Percentiles rank a stretch among this genome's conserved stretches.
Evolutionary conservation across 2,888 invertebrate species (phyloP).

Genomic region (Cryptophagus acutangulus): DNA sequence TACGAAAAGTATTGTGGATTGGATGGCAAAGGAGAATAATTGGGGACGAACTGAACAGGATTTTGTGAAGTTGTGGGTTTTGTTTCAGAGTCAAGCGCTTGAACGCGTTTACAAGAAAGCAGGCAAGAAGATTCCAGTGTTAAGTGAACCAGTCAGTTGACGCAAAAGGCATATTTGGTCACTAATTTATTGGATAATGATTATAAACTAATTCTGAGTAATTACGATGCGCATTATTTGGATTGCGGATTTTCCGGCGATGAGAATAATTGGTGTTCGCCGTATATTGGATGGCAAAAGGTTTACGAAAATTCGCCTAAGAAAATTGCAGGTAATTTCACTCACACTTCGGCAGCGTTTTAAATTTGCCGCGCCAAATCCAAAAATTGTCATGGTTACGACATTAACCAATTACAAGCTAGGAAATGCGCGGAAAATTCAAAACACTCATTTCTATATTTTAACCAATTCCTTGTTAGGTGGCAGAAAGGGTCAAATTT

Average conservation of each 20-base stretch:
- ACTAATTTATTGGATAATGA: slow-evolving; percentile 64
- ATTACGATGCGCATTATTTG: slow-evolving; percentile 80
- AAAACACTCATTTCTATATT: no score
- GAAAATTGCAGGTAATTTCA: slow-evolving; percentile 52
- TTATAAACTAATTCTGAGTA: slow-evolving; percentile 74
- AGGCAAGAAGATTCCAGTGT: slow-evolving; percentile 56
- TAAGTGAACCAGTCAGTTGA: slow-evolving; percentile 78
- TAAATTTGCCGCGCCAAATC: no score
- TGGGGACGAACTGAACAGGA: slow-evolving; percentile 53
- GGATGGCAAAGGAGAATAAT: slow-evolving; percentile 58
- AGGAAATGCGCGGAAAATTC: no score
- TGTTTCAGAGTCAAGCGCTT: slow-evolving; percentile 68
- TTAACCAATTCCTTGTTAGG: no score
- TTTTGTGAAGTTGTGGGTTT: slow-evolving; percentile 67
- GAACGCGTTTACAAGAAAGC: slow-evolving; percentile 52
- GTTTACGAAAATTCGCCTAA: slow-evolving; percentile 74
- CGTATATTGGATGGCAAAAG: slow-evolving; percentile 85
- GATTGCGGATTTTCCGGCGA: slow-evolving; percentile 78
- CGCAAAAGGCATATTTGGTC: slow-evolving; percentile 61
- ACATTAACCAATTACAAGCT: no score
- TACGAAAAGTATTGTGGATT: slow-evolving; percentile 60
- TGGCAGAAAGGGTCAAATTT: slow-evolving; percentile 33
- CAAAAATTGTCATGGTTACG: no score
- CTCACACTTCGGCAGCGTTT: no score
- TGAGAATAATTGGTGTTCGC: slow-evolving; percentile 87